These are phyloP conservation scores for Calcarius lapponicus DNA, from an alignment of 2,797 vertebrate genomes.

Conservation along the genomic window DNA sequence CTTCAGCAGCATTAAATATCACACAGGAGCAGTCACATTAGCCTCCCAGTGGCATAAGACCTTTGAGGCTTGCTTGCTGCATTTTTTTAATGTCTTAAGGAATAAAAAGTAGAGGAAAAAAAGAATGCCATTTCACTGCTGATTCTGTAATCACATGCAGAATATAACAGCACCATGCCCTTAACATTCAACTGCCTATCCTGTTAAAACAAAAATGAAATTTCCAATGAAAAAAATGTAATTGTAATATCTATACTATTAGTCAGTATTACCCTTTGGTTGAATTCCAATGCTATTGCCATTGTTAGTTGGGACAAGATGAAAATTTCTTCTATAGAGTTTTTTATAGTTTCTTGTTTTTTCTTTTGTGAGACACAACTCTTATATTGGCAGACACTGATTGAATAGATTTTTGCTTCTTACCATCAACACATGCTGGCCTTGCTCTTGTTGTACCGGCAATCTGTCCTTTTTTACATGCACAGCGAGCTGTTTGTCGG, in stretches of 20 bases:
- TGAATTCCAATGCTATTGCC: neutral
- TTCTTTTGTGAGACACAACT: neutral
- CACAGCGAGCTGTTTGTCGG: conserved; percentile 97
- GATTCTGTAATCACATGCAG: neutral
- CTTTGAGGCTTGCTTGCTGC: neutral
- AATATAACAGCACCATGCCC: neutral
- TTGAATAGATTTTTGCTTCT: conserved; percentile 67
- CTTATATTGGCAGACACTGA: conserved; percentile 8
- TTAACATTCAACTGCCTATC: neutral
- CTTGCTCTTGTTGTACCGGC: conserved; percentile 96
- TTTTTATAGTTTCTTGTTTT: neutral
- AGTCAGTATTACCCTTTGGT: neutral
- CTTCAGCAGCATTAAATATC: conserved; percentile 22
- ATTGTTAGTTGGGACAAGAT: neutral
- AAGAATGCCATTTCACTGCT: neutral
- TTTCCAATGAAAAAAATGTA: neutral
- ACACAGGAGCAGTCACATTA: conserved; percentile 32
- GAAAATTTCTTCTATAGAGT: neutral
- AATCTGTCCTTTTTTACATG: conserved; percentile 98
- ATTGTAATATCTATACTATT: neutral
- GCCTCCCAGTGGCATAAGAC: conserved; percentile 25
- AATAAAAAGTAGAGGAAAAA: neutral
- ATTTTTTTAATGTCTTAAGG: neutral
- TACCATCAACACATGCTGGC: conserved; percentile 98
- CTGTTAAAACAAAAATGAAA: neutral